A percentile compares a stretch with the other conserved stretches of the same genome.
Evolutionary conservation across 2,888 invertebrate genomes (phyloP).

Genomic region (Byasa hedistus): DNA sequence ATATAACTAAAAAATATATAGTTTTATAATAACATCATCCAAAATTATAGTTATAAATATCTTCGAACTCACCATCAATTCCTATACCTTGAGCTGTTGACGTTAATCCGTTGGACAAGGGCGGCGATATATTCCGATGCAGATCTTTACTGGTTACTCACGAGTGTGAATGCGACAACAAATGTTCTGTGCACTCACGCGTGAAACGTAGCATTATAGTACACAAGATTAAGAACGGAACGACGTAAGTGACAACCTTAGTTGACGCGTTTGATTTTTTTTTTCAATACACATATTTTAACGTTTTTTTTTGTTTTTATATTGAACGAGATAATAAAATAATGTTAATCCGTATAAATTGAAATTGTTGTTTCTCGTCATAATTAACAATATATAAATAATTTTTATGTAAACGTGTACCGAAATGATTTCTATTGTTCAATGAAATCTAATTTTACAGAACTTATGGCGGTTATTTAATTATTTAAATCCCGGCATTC

Average conservation of each 20-base stretch:
- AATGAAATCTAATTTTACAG: too few species aligned
- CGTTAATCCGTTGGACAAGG: slow-evolving; percentile 69
- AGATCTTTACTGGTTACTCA: slow-evolving; percentile 54
- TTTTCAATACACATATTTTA: not conserved
- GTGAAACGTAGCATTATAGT: slow-evolving; percentile 72
- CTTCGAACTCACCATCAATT: slow-evolving; percentile 65
- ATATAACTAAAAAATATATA: too few species aligned
- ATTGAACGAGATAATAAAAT: not conserved
- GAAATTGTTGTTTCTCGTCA: too few species aligned
- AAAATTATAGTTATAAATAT: slow-evolving; percentile 40
- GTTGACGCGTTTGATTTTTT: not conserved
- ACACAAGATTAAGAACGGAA: slow-evolving; percentile 49
- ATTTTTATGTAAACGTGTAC: too few species aligned
- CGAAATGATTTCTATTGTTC: too few species aligned
- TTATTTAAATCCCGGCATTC: too few species aligned
- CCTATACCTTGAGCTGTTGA: slow-evolving; percentile 70
- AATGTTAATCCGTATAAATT: too few species aligned
- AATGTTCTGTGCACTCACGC: slow-evolving; percentile 76
- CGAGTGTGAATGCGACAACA: slow-evolving; percentile 69
- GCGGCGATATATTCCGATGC: slow-evolving; percentile 58
- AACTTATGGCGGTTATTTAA: too few species aligned
- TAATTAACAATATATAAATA: too few species aligned
- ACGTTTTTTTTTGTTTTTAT: not conserved
- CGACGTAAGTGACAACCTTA: slow-evolving; percentile 50
- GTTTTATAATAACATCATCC: not conserved